phyloP scores from a whole-genome alignment of 2,888 invertebrate genomes.

The Drosophila barbarae region DNA sequence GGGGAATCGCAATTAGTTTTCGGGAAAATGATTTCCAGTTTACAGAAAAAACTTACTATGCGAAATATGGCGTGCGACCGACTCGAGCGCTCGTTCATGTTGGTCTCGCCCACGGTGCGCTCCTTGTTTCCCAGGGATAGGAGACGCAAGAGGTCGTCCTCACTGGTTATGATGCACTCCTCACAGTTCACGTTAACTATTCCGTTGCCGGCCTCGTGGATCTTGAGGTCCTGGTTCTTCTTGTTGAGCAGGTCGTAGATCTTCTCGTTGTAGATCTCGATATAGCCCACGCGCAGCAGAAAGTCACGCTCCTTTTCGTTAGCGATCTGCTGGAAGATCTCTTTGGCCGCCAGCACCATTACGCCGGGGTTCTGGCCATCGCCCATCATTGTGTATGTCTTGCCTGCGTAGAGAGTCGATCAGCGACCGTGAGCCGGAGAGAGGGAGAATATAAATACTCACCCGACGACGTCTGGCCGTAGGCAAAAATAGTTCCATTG shows the following conservation, averaged over 20 bases:
- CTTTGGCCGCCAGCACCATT: constrained; percentile 85
- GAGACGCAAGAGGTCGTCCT: constrained; percentile 83
- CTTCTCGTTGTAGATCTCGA: constrained; percentile 94
- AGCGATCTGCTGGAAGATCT: constrained; percentile 86
- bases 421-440: not conserved
- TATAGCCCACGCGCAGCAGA: constrained; percentile 88
- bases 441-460: constrained; percentile 6
- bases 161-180: constrained; percentile 84
- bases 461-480: constrained; percentile 86
- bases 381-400: constrained; percentile 92
- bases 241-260: constrained; percentile 87
- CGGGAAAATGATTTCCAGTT: not conserved
- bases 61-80: constrained; percentile 94
- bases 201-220: constrained; percentile 84
- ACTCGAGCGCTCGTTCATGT: constrained; percentile 93
- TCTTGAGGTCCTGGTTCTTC: constrained; percentile 83
- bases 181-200: constrained; percentile 84
- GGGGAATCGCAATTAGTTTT: constrained; percentile 26
- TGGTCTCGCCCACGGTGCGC: constrained; percentile 88
- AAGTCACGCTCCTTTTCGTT: constrained; percentile 84
- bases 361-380: constrained; percentile 85
- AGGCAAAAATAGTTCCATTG: constrained; percentile 94
- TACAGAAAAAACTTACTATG: constrained; percentile 84
- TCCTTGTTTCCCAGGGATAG: constrained; percentile 85
- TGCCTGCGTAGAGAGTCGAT: constrained; percentile 75